These are phyloP conservation scores for Urocyon cinereoargenteus DNA, from an alignment of 2,797 vertebrate species.

Conservation along the genomic window DNA sequence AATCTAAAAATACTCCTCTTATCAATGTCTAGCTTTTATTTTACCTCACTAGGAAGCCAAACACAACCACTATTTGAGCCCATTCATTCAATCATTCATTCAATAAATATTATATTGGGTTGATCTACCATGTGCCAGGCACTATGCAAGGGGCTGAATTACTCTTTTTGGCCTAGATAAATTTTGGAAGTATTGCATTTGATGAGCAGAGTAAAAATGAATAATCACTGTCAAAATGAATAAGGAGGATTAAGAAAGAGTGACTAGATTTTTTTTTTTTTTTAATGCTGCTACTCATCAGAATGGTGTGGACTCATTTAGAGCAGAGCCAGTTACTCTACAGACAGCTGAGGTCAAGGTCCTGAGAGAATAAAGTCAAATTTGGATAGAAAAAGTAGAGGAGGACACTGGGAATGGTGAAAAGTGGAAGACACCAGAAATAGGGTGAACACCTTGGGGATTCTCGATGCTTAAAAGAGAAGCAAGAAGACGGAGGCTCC, in stretches of 20 bases:
- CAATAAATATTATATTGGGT: neutral
- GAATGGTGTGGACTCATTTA: neutral
- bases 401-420: neutral
- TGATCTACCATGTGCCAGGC: neutral
- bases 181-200: neutral
- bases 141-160: neutral
- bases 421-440: neutral
- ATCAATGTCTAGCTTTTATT: conserved; percentile 26
- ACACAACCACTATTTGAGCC: neutral
- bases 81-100: neutral
- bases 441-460: neutral
- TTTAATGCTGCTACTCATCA: neutral
- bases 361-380: neutral
- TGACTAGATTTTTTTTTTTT: neutral
- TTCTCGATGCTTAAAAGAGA: neutral
- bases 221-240: neutral
- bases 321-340: neutral
- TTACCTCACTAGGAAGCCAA: neutral
- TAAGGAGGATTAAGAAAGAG: neutral
- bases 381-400: neutral
- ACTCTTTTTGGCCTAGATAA: neutral
- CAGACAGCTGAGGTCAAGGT: neutral
- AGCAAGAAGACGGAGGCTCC: neutral
- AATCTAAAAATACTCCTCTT: neutral
- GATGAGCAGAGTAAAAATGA: conserved; percentile 1